phyloP scores from a whole-genome alignment of 2,888 invertebrate genomes.

The Myopa testacea region DNA sequence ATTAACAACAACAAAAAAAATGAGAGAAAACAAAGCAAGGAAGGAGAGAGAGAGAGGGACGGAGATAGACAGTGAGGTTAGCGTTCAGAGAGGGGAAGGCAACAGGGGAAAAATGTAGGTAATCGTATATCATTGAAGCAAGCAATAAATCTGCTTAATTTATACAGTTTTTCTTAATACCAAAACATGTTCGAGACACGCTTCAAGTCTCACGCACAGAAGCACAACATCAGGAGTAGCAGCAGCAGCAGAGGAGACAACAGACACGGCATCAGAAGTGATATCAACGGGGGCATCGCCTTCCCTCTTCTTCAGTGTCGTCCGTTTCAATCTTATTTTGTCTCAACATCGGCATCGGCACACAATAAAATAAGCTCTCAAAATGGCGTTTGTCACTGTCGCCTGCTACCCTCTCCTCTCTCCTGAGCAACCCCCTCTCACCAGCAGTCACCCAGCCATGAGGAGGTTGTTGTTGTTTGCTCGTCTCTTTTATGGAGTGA shows the following conservation, averaged over 20 bases:
- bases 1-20: too few species aligned
- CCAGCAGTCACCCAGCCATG: too few species aligned
- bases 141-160: slow-evolving; percentile 30
- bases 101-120: background rate
- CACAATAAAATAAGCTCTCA: background rate
- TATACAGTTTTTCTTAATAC: slow-evolving; percentile 20
- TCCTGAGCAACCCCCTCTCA: too few species aligned
- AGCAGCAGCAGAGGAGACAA: background rate
- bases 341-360: too few species aligned
- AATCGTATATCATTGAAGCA: slow-evolving; percentile 5
- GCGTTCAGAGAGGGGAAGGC: too few species aligned
- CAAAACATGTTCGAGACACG: slow-evolving; percentile 3
- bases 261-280: background rate
- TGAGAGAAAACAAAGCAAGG: too few species aligned
- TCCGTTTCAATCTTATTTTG: too few species aligned
- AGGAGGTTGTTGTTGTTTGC: too few species aligned
- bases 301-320: too few species aligned
- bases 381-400: background rate
- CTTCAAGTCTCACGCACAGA: background rate
- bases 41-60: background rate
- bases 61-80: background rate
- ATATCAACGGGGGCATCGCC: too few species aligned
- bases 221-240: background rate
- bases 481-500: too few species aligned
- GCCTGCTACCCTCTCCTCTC: background rate